Conservation (phyloP, 1,140 invertebrate species). For the Bombus sibiricus region DNA sequence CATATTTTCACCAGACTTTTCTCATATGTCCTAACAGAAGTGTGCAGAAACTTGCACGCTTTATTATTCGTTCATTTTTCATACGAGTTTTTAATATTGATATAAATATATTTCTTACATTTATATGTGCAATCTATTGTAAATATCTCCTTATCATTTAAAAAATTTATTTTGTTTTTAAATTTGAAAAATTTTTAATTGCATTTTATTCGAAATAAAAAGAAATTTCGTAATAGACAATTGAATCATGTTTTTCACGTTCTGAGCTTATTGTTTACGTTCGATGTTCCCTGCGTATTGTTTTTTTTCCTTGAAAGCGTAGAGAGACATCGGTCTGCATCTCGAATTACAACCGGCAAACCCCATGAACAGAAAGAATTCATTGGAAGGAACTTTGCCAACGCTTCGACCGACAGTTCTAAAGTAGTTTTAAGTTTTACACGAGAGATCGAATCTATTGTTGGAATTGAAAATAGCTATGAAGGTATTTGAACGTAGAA, state of each 20-base stretch:
- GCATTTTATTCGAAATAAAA: background rate
- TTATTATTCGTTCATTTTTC: background rate
- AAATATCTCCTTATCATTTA: background rate
- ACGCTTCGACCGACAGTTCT: background rate
- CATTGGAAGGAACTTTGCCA: slow-evolving; percentile 25
- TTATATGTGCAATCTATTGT: background rate
- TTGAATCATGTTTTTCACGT: background rate
- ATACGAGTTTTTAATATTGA: background rate
- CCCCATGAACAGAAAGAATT: slow-evolving; percentile 29
- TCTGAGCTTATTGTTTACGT: slow-evolving; percentile 1
- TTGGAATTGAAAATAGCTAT: background rate
- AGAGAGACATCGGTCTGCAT: slow-evolving; percentile 11
- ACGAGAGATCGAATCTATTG: slow-evolving; percentile 15
- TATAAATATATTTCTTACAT: background rate
- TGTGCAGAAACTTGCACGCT: background rate
- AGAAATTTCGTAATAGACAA: background rate
- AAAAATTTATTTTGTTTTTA: background rate
- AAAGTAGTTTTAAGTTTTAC: slow-evolving; percentile 17
- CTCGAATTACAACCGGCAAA: slow-evolving; percentile 30
- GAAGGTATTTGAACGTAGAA: background rate
- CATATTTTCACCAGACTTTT: background rate
- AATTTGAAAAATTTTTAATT: background rate
- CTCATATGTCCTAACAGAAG: too few species aligned
- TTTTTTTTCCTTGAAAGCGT: slow-evolving; percentile 17
- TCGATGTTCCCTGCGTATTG: background rate